Evolutionary conservation across 2,888 invertebrate species (phyloP).

Genomic region (Andrena dorsata): DNA sequence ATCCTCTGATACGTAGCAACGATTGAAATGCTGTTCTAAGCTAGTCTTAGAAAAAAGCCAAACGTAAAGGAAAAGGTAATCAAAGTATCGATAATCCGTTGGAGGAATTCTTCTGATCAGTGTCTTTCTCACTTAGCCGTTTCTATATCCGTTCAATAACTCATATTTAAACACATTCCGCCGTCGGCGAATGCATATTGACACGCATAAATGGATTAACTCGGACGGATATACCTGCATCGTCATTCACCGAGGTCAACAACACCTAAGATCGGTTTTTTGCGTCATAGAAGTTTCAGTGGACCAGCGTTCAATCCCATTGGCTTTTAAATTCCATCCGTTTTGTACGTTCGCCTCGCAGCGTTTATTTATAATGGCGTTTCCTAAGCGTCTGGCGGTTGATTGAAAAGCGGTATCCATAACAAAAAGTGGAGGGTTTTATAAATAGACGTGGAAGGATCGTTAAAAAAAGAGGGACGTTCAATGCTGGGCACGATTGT

Average conservation of each 20-base stretch:
- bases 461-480: background rate
- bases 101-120: background rate
- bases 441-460: background rate
- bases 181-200: conserved; percentile 47
- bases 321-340: background rate
- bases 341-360: background rate
- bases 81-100: conserved; percentile 5
- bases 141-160: conserved; percentile 1
- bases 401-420: conserved; percentile 24
- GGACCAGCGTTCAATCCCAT: background rate
- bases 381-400: background rate
- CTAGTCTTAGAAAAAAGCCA: background rate
- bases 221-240: conserved; percentile 2
- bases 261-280: conserved; percentile 29
- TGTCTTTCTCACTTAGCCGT: conserved; percentile 16
- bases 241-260: conserved; percentile 32
- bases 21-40: too few relatives aligned
- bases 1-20: too few relatives aligned
- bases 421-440: background rate
- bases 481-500: background rate
- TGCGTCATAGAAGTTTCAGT: conserved; percentile 16
- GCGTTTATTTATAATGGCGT: conserved; percentile 6
- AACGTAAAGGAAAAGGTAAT: background rate
- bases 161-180: conserved; percentile 5
- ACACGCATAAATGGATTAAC: conserved; percentile 51